Evolutionary conservation across 1,140 invertebrate species (phyloP).

Genomic region (Metopolophium dirhodum): DNA sequence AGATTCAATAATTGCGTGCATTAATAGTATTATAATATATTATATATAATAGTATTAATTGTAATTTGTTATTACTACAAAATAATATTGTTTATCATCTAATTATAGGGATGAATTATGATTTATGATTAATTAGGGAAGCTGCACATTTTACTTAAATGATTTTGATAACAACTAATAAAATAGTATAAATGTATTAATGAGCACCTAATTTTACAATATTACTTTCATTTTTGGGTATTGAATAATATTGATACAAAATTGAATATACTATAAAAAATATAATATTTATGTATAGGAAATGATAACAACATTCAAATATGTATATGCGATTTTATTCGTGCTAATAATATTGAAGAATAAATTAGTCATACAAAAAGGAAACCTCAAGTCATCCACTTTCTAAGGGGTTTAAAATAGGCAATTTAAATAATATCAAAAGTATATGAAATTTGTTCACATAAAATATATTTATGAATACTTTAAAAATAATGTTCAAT

Average conservation of each 20-base stretch:
- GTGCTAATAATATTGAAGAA: background rate
- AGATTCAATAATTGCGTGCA: background rate
- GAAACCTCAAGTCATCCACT: background rate
- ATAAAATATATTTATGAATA: too few species aligned
- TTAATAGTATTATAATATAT: background rate
- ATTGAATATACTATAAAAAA: too few species aligned
- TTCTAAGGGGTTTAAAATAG: background rate
- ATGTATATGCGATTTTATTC: background rate
- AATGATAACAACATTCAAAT: background rate
- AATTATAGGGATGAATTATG: background rate
- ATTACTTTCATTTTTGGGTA: background rate
- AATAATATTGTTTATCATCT: background rate
- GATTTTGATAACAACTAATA: background rate
- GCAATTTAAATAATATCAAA: background rate
- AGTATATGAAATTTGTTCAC: too few species aligned
- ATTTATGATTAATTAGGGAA: background rate
- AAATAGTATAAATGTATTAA: background rate
- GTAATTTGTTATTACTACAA: background rate
- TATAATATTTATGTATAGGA: background rate
- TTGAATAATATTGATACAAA: background rate
- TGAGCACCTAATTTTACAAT: background rate
- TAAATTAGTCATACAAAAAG: background rate
- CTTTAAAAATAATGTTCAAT: too few species aligned
- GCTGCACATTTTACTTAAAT: background rate
- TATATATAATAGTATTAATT: too few species aligned